Evolutionary conservation across 2,113 vertebrate genomes (phyloP), one percentile per base, ranked within the genome.

Genomic region (Hippocampus zosterae): DNA sequence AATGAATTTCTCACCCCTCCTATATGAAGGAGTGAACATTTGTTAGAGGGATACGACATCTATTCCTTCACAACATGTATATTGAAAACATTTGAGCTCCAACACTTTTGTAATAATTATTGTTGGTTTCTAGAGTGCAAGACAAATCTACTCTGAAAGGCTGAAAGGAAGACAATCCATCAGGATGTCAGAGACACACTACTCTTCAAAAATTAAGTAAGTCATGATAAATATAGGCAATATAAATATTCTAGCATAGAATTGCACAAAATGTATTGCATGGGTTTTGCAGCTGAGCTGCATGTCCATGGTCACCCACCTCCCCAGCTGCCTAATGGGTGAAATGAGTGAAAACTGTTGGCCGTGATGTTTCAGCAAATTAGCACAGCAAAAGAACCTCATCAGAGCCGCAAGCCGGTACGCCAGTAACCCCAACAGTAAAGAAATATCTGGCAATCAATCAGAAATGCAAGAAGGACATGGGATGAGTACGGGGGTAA

Each of bases 271-370:
- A 66, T 60, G 42, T 23, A 81, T 82, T 79, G 6, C 27, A 59
- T 59, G 9, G 19, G 25, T 5, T 33, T 60, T 33, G 15, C 80
- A 77, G 66, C 73, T 65, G 77, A 73, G 78, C 71, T 69, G 69
- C 74, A 81, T 67, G 37, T 72, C 37, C 50, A 52, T 76, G 75
- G 81, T 78, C 77, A 72, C 71, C 76, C 85, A 91, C 88, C 86
- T 91, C 90, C 81, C 77, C 87, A 83, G 71, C 84, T 92, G 89
- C 86, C 89, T 92, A 93, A 93, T 93, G 91, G 91, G 81, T 93
- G 91, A 91, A 92, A 77, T 90, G 82, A 37, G 33, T 37, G 33
- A 37, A 37, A 37, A 37, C 33, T 37, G 70, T 81, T 81, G 70
- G 88, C 82, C 85, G 71, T 67, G 42, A 82, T 85, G 74, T 69